A percentile compares a stretch with the other conserved stretches of the same genome.
phyloP scores from a whole-genome alignment of 2,888 invertebrate species.

The Tineola bisselliella region DNA sequence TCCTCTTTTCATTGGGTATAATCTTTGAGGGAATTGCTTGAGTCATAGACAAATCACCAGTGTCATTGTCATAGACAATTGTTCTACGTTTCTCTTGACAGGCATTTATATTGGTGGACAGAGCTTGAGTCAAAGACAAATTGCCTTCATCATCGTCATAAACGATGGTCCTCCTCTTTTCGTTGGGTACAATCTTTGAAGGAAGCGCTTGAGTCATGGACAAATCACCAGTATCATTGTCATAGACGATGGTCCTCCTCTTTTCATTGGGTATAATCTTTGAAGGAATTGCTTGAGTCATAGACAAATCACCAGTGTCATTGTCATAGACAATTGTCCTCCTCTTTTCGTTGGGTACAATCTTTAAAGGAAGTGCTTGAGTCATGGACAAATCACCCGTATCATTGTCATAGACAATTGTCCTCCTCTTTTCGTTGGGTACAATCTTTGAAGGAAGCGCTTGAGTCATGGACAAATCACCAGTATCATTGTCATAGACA shows the following conservation, averaged over 20 bases:
- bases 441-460: conserved; percentile 21
- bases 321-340: background rate
- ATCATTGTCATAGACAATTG: conserved; percentile 21
- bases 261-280: conserved; percentile 11
- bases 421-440: conserved; percentile 17
- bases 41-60: background rate
- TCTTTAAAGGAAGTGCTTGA: conserved; percentile 21
- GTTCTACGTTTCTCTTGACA: background rate
- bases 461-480: conserved; percentile 29
- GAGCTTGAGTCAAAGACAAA: conserved; percentile 28
- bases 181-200: background rate
- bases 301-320: background rate
- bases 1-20: conserved; percentile 16
- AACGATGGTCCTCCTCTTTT: too few species aligned
- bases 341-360: conserved; percentile 14
- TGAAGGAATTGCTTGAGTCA: background rate
- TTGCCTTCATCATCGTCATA: conserved; percentile 22
- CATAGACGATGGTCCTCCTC: conserved; percentile 22
- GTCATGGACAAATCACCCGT: conserved; percentile 28
- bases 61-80: background rate
- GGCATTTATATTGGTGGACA: conserved; percentile 22
- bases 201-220: conserved; percentile 6
- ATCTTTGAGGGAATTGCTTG: background rate
- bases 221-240: conserved; percentile 18
- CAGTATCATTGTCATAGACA: conserved; percentile 20